Conservation (phyloP, 2,888 invertebrate genomes). For the Esperia sulphurella region DNA sequence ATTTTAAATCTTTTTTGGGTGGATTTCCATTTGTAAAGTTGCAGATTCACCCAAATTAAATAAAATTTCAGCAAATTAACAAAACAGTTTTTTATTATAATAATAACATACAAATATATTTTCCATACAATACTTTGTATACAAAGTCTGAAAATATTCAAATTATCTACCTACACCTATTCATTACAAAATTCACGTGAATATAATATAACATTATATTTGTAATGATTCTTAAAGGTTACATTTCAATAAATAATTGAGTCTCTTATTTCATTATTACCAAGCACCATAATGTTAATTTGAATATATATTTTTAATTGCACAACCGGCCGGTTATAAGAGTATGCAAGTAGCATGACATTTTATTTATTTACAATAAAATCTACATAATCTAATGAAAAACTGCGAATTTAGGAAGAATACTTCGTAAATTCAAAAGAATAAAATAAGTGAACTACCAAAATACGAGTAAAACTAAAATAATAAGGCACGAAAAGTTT, state of each 20-base stretch:
- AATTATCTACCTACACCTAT: constrained; percentile 11
- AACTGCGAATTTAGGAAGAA: neutral
- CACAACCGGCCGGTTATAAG: constrained; percentile 71
- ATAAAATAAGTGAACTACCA: neutral
- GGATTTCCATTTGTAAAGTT: neutral
- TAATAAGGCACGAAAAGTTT: constrained; percentile 9
- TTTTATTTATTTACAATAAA: constrained; percentile 40
- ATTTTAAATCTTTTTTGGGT: neutral
- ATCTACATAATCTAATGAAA: neutral
- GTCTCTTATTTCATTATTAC: constrained; percentile 47
- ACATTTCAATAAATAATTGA: constrained; percentile 36
- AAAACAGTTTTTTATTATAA: constrained; percentile 24
- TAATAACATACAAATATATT: constrained; percentile 31
- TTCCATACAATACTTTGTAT: constrained; percentile 33
- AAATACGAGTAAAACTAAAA: neutral
- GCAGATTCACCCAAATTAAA: neutral
- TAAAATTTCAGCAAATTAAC: constrained; percentile 15
- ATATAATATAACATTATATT: neutral
- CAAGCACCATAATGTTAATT: constrained; percentile 47
- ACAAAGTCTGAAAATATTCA: constrained; percentile 42
- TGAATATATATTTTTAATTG: constrained; percentile 53
- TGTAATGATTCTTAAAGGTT: constrained; percentile 4
- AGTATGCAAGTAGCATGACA: constrained; percentile 42
- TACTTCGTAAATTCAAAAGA: no score
- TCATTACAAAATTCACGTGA: constrained; percentile 2